These are phyloP conservation scores for Seriola rivoliana DNA, from an alignment of 2,113 vertebrate species.

Conservation along the genomic window DNA sequence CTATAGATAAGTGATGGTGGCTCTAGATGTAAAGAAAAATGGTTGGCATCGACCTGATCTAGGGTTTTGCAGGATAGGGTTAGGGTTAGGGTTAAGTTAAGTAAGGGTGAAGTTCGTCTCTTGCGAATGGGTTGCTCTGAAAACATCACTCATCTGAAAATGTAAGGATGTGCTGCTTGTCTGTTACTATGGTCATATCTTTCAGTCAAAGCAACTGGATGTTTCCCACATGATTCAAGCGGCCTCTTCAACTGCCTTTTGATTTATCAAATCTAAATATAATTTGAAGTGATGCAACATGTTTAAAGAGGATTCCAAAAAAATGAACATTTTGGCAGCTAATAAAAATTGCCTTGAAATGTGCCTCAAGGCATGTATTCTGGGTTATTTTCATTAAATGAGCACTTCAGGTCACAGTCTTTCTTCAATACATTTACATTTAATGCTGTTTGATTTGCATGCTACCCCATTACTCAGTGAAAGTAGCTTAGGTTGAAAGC, in stretches of 20 bases:
- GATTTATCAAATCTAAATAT: slow-evolving; percentile 33
- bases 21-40: no score
- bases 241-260: slow-evolving; percentile 26
- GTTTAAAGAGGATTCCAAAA: slow-evolving; percentile 47
- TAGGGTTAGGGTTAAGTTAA: no score
- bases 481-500: slow-evolving; percentile 58
- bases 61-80: no score
- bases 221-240: neutral
- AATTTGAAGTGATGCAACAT: slow-evolving; percentile 59
- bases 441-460: slow-evolving; percentile 55
- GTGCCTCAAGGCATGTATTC: slow-evolving; percentile 58
- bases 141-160: slow-evolving; percentile 1
- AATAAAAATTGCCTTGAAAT: slow-evolving; percentile 44
- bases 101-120: neutral
- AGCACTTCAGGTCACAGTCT: slow-evolving; percentile 37
- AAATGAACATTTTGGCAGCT: slow-evolving; percentile 58
- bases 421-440: slow-evolving; percentile 47
- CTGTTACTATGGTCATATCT: slow-evolving; percentile 9
- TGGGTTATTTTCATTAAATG: slow-evolving; percentile 59
- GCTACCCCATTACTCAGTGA: slow-evolving; percentile 25
- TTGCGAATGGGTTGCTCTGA: neutral
- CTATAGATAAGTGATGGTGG: no score
- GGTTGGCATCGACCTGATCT: no score
- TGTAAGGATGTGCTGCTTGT: neutral
- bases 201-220: slow-evolving; percentile 4